phyloP scores from a whole-genome alignment of 2,797 vertebrate genomes.

The Anas bahamensis region DNA sequence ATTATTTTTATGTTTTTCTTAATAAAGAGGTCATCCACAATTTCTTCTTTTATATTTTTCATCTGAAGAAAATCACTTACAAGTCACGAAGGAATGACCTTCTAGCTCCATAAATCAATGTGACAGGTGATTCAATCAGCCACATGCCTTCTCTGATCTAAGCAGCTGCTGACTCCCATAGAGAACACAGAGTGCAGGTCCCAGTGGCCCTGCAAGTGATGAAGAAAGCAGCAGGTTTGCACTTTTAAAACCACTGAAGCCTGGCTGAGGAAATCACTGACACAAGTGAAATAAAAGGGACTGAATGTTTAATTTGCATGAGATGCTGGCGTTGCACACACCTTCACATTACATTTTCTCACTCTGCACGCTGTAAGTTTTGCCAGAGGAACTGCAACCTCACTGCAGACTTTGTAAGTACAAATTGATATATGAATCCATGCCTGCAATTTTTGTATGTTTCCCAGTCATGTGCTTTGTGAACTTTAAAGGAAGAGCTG shows the following conservation, averaged over 20 bases:
- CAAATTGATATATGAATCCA: background rate
- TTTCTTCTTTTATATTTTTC: slow-evolving; percentile 3
- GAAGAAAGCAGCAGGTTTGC: slow-evolving; percentile 54
- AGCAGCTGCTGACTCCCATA: slow-evolving; percentile 59
- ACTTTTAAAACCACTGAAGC: slow-evolving; percentile 65
- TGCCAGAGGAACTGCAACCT: background rate
- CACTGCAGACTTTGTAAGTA: rapidly evolving
- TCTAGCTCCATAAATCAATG: slow-evolving; percentile 63
- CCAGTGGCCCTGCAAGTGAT: background rate
- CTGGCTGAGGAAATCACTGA: slow-evolving; percentile 65
- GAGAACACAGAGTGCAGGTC: slow-evolving; percentile 24
- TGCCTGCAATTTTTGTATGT: background rate
- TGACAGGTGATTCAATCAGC: slow-evolving; percentile 68
- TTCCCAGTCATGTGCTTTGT: background rate
- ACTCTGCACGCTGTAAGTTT: rapidly evolving
- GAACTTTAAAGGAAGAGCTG: background rate
- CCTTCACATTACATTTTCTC: background rate
- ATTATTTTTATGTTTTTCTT: slow-evolving; percentile 10
- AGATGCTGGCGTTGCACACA: background rate
- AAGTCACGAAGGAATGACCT: slow-evolving; percentile 21
- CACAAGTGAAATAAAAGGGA: slow-evolving; percentile 50
- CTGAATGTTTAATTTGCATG: slow-evolving; percentile 46
- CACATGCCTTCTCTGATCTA: slow-evolving; percentile 38
- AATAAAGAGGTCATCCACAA: background rate
- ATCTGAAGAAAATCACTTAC: slow-evolving; percentile 9